These are phyloP conservation scores for Acridotheres tristis DNA, from an alignment of 2,797 vertebrate genomes.

Conservation along the genomic window DNA sequence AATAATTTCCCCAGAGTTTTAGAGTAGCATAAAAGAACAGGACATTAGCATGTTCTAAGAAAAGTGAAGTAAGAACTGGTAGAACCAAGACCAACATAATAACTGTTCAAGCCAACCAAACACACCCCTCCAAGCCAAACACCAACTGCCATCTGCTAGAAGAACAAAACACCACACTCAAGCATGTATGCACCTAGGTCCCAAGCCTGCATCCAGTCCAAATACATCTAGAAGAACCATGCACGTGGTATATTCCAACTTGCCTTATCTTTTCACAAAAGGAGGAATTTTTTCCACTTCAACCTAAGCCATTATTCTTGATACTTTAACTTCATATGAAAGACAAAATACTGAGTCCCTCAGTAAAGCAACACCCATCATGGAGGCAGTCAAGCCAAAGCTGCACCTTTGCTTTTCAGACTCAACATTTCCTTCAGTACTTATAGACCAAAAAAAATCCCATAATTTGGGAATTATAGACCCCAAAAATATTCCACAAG, in stretches of 20 bases:
- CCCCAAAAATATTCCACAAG: not conserved
- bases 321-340: not conserved
- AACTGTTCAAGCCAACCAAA: not conserved
- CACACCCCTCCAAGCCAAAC: not conserved
- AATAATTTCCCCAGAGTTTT: not conserved
- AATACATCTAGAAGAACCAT: not conserved
- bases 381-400: not conserved
- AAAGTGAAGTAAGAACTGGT: not conserved
- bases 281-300: not conserved
- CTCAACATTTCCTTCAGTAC: not conserved
- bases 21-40: not conserved
- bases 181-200: fast-evolving
- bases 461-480: not conserved
- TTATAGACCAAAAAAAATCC: not conserved
- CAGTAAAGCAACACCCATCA: not conserved
- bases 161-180: not conserved
- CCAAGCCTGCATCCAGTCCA: not conserved
- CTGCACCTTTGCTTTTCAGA: not conserved
- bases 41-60: not conserved
- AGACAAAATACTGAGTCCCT: not conserved
- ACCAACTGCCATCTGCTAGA: not conserved
- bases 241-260: fast-evolving
- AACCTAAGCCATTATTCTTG: not conserved
- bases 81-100: not conserved
- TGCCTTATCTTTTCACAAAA: not conserved